phyloP scores from a whole-genome alignment of 2,888 invertebrate genomes.

The Eristalinus sepulchralis region DNA sequence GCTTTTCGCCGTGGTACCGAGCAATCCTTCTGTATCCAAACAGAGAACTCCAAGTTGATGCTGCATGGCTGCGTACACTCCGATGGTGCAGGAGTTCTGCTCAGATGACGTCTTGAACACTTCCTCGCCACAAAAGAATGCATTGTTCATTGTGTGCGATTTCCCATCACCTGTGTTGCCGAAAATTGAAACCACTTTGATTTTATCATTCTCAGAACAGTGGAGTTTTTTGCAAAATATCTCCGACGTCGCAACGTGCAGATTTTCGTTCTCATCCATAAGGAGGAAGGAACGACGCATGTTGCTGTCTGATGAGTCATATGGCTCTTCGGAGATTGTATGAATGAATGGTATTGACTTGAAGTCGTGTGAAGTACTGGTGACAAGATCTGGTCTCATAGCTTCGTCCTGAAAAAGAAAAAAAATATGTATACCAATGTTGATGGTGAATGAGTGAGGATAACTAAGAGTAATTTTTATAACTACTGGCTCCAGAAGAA shows the following conservation, averaged over 20 bases:
- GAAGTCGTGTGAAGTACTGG: slow-evolving; percentile 75
- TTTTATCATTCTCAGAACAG: slow-evolving; percentile 81
- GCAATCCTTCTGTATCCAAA: slow-evolving; percentile 90
- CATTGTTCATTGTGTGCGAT: slow-evolving; percentile 89
- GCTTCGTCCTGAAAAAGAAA: slow-evolving; percentile 75
- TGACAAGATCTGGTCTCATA: slow-evolving; percentile 75
- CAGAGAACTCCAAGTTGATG: slow-evolving; percentile 85
- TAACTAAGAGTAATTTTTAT: too few species aligned
- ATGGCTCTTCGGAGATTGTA: slow-evolving; percentile 74
- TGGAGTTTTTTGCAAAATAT: slow-evolving; percentile 81
- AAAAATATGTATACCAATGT: neutral
- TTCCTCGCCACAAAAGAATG: slow-evolving; percentile 85
- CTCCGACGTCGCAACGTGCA: slow-evolving; percentile 83
- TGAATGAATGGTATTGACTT: slow-evolving; percentile 78
- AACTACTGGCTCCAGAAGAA: too few species aligned
- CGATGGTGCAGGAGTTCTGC: slow-evolving; percentile 88
- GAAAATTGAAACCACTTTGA: slow-evolving; percentile 91
- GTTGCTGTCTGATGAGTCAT: slow-evolving; percentile 73
- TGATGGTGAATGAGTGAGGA: too few species aligned
- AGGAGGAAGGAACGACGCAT: slow-evolving; percentile 81
- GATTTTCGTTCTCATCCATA: slow-evolving; percentile 84
- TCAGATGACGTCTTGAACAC: slow-evolving; percentile 80
- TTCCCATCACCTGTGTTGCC: slow-evolving; percentile 93
- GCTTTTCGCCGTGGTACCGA: slow-evolving; percentile 82
- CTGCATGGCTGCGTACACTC: slow-evolving; percentile 90